Conservation (phyloP, 2,888 invertebrate genomes). For the Drosophila parthenogenetica region DNA sequence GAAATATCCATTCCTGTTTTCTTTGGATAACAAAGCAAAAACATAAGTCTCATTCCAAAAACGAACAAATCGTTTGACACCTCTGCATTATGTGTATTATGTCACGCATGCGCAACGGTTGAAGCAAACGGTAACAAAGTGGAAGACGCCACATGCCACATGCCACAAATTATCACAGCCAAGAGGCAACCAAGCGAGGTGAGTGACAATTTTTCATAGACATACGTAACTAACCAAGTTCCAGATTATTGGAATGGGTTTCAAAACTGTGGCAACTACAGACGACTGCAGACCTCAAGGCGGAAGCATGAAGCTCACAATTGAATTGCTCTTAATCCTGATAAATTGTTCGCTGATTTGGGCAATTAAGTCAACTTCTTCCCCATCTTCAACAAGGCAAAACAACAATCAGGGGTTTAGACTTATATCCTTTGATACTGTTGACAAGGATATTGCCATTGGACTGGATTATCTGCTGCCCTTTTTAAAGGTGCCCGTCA, state of each 20-base stretch:
- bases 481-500: conserved; percentile 75
- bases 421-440: conserved; percentile 70
- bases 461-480: conserved; percentile 78
- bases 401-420: conserved; percentile 33
- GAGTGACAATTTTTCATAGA: conserved; percentile 20
- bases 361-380: conserved; percentile 13
- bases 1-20: background rate
- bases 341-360: conserved; percentile 37
- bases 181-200: conserved; percentile 59
- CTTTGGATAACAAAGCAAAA: background rate
- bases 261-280: conserved; percentile 47
- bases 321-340: conserved; percentile 35
- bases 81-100: conserved; percentile 50
- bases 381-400: conserved; percentile 13
- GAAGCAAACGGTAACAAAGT: conserved; percentile 33
- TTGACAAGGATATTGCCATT: conserved; percentile 67
- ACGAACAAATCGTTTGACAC: conserved; percentile 38
- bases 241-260: conserved; percentile 13
- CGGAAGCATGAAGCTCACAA: conserved; percentile 52
- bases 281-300: conserved; percentile 28
- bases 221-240: conserved; percentile 31
- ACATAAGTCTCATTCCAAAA: conserved; percentile 1
- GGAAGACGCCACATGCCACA: conserved; percentile 8
- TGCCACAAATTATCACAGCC: conserved; percentile 56
- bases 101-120: conserved; percentile 54